Evolutionary conservation across 2,113 vertebrate species (phyloP).

Genomic region (Pardalotus punctatus): DNA sequence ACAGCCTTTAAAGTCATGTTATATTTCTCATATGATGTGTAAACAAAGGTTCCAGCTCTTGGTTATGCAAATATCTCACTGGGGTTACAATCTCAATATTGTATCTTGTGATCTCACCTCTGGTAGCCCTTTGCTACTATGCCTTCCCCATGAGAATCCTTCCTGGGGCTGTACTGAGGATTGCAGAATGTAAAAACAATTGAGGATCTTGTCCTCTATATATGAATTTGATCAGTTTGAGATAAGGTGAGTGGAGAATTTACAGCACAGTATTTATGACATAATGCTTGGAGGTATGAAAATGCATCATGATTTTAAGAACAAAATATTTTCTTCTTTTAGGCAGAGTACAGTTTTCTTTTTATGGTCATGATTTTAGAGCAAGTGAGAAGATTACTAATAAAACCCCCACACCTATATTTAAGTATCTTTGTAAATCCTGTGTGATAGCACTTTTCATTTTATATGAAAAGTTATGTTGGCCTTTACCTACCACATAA

Average conservation of each 20-base stretch:
- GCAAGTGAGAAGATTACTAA: not conserved
- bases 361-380: not conserved
- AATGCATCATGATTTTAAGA: not conserved
- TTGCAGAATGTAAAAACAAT: not conserved
- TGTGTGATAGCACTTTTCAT: not conserved
- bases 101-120: not conserved
- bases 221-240: not conserved
- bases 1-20: not conserved
- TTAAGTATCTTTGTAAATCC: not conserved
- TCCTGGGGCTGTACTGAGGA: not conserved
- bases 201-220: not conserved
- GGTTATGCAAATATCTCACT: not conserved
- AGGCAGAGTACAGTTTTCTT: not conserved
- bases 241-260: not conserved
- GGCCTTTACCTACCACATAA: not conserved
- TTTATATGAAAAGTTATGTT: not conserved
- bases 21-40: not conserved
- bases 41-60: not conserved
- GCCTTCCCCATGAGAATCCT: not conserved
- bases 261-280: not conserved
- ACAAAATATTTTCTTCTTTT: not conserved
- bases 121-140: not conserved
- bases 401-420: not conserved
- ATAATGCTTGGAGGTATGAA: not conserved
- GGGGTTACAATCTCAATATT: not conserved